phyloP scores from a whole-genome alignment of 2,113 vertebrate genomes.

The Polyodon spathula region DNA sequence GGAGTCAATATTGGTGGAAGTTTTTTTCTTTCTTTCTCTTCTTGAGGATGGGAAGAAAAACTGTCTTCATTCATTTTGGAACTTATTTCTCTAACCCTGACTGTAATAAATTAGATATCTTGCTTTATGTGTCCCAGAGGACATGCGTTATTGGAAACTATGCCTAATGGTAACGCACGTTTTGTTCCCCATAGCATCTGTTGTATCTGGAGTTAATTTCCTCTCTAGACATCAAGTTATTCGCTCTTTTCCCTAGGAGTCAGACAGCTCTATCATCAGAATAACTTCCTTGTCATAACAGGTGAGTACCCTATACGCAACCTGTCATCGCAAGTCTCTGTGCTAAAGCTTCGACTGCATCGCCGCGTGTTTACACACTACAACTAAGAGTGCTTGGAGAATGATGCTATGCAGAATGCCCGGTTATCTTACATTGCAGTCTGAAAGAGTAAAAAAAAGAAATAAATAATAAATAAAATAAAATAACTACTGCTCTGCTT shows the following conservation, averaged over 20 bases:
- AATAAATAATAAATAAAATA: slow-evolving; percentile 6
- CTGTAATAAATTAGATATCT: slow-evolving; percentile 15
- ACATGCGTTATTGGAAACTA: not conserved
- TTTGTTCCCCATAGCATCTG: too few relatives aligned
- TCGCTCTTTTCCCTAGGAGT: too few relatives aligned
- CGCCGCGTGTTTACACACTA: too few relatives aligned
- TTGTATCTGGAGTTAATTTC: too few relatives aligned
- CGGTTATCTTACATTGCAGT: not conserved
- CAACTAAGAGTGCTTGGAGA: not conserved
- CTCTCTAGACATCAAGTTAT: too few relatives aligned
- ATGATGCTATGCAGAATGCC: not conserved
- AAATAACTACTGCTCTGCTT: not conserved
- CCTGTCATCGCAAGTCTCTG: slow-evolving; percentile 7
- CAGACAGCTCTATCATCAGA: too few relatives aligned
- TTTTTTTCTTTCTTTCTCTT: slow-evolving; percentile 51
- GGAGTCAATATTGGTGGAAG: slow-evolving; percentile 49
- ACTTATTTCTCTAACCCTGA: slow-evolving; percentile 21
- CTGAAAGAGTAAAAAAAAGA: not conserved
- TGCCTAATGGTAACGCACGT: too few relatives aligned
- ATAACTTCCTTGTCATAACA: slow-evolving; percentile 21
- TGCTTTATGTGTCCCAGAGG: slow-evolving; percentile 21
- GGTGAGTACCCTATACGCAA: slow-evolving; percentile 22
- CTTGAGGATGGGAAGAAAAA: slow-evolving; percentile 36
- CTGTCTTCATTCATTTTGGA: slow-evolving; percentile 51
- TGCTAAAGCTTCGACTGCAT: not conserved